Evolutionary conservation across 2,113 vertebrate species (phyloP), one percentile per base, ranked within the genome.

Genomic region (Morone saxatilis): DNA sequence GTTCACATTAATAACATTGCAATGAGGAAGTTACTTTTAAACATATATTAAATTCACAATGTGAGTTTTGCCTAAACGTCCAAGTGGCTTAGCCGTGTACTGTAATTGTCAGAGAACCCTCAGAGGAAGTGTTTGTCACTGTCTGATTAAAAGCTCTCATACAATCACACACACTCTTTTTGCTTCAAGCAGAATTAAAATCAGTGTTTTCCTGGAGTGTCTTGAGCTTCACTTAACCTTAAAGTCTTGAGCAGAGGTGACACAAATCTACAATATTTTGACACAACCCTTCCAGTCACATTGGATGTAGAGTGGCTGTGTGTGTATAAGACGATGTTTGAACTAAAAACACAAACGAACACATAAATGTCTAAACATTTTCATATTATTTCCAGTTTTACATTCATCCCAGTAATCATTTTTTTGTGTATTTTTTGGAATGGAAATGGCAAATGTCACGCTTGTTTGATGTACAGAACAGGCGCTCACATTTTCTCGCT

Each of bases 81-180:
- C 31, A 31, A 31, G 31, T 31, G 31, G 31, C 31, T 31, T 31
- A 31, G 31, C 31, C 1, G 31, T 31, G 31, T 31, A 31, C 31
- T 31, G 31, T 31, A 31, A 31, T 31, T 31, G 57, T 16, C 57
- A 16, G 6, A 17, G 57, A 60, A 36, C 31, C 31, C 57, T 60
- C 36, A 36, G 13, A 60, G 57, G 17, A 60, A 16, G 12, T 31
- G 54, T 25, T 57, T 25, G 54, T 25, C n/a, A 5, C 54, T 57
- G 57, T 16, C 56, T 59, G 57, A 36, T 60, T 60, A 59, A 59
- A 59, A 59, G 56, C 57, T 60, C 25, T 60, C 25, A 59, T 6
- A 31, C 11, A 36, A 60, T 16, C 25, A 60, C 57, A 60, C 25
- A 16, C 53, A 6, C 4, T 19, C 50, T 19, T n/a, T 59, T 59